These are phyloP conservation scores for Smittia sp. DNA, from an alignment of 2,888 invertebrate species.

Conservation along the genomic window DNA sequence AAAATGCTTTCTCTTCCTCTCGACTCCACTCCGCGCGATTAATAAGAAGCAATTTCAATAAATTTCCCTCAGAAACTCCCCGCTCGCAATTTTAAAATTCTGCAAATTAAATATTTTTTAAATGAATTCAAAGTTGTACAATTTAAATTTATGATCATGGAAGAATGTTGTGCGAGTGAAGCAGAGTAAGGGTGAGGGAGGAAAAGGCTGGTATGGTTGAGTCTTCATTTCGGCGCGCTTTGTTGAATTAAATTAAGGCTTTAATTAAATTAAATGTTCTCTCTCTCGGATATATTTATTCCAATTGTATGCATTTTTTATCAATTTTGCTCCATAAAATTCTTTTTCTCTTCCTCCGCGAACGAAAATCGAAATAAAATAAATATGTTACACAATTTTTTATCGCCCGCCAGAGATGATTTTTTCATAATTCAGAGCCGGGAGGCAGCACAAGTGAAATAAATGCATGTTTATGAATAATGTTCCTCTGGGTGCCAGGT, in stretches of 20 bases:
- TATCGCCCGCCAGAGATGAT: not conserved
- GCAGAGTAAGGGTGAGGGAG: not conserved
- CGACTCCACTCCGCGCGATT: not conserved
- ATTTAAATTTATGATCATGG: slow-evolving; percentile 37
- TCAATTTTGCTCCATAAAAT: slow-evolving; percentile 1
- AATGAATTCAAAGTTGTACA: slow-evolving; percentile 41
- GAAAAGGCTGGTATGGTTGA: slow-evolving; percentile 26
- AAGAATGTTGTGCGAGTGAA: slow-evolving; percentile 2
- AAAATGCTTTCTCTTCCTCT: slow-evolving; percentile 17
- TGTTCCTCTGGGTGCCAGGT: slow-evolving; percentile 36
- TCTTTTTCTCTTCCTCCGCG: slow-evolving; percentile 5
- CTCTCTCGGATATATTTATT: not conserved
- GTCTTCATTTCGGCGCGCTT: slow-evolving; percentile 13
- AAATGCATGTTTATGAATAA: slow-evolving; percentile 38
- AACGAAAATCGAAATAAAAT: slow-evolving; percentile 23
- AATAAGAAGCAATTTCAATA: slow-evolving; percentile 39
- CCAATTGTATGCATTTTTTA: slow-evolving; percentile 28
- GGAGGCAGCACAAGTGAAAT: slow-evolving; percentile 4
- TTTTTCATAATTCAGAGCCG: not conserved
- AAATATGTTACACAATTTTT: slow-evolving; percentile 40
- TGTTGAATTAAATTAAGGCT: slow-evolving; percentile 38
- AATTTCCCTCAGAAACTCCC: slow-evolving; percentile 18
- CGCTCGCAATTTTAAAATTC: not conserved
- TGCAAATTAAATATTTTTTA: slow-evolving; percentile 36
- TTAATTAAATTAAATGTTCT: slow-evolving; percentile 41